Evolutionary conservation across 2,888 invertebrate genomes (phyloP).

Genomic region (Himalopsyche kuldschensis): DNA sequence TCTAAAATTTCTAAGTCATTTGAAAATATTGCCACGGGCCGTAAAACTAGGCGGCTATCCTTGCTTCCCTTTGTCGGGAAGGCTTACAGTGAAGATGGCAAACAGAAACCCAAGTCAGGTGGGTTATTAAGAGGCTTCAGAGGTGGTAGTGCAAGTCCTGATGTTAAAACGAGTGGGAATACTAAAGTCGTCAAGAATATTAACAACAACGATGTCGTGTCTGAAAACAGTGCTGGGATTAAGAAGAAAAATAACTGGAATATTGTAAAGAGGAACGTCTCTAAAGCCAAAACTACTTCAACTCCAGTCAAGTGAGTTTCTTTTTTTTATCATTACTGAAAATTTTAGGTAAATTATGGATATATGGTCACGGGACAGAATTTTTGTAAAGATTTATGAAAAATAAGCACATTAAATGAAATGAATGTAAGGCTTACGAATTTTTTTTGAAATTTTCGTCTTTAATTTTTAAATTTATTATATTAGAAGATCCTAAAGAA

Average conservation of each 20-base stretch:
- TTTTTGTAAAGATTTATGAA: no score
- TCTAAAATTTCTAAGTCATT: background rate
- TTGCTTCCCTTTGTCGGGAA: conserved; percentile 9
- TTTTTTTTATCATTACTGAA: no score
- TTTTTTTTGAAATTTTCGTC: no score
- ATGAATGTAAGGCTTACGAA: no score
- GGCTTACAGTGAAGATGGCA: background rate
- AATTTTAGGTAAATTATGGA: no score
- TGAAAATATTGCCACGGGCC: background rate
- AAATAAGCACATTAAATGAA: no score
- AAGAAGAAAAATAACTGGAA: background rate
- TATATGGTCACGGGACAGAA: no score
- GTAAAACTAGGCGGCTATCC: conserved; percentile 7
- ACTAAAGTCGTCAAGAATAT: conserved; percentile 21
- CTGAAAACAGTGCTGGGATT: background rate
- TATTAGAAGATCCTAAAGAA: no score
- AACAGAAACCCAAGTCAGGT: background rate
- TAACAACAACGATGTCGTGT: conserved; percentile 29
- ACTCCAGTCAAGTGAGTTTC: conserved; percentile 8
- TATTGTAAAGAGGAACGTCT: background rate
- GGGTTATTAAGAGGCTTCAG: conserved; percentile 10
- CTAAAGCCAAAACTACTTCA: background rate
- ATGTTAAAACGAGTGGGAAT: background rate
- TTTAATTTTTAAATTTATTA: no score
- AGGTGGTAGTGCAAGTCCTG: background rate